Evolutionary conservation across 92 coral and sea anemone genomes (phyloP).

Genomic region (Pocillopora grandis): DNA sequence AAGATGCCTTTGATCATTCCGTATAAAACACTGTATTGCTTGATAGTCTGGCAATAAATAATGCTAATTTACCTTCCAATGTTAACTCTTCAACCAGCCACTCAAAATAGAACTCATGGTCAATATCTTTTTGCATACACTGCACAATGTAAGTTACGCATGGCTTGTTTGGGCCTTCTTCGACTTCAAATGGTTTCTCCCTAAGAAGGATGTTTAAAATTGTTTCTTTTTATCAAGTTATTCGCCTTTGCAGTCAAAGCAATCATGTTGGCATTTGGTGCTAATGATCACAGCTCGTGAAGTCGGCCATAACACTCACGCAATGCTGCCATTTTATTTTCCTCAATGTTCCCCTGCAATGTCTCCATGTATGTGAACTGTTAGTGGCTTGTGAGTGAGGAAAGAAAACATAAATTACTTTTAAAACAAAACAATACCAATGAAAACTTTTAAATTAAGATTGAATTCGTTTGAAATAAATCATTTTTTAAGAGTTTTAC

Average conservation of each 20-base stretch:
- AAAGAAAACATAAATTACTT: too few species aligned
- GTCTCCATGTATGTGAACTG: too few species aligned
- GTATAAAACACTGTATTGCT: conserved; percentile 6
- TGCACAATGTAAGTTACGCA: conserved; percentile 56
- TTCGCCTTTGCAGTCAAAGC: conserved; percentile 66
- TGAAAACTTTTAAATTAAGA: too few species aligned
- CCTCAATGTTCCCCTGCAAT: conserved; percentile 35
- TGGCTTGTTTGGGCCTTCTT: conserved; percentile 58
- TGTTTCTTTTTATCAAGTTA: conserved; percentile 36
- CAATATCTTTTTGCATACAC: conserved; percentile 27
- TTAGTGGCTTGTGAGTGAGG: too few species aligned
- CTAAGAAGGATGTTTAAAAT: conserved; percentile 38
- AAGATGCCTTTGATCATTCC: background rate
- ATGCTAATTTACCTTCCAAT: background rate
- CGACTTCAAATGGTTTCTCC: conserved; percentile 41
- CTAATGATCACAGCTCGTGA: conserved; percentile 55
- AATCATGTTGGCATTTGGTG: conserved; percentile 28
- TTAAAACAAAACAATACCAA: too few species aligned
- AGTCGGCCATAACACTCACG: conserved; percentile 41
- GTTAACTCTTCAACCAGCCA: conserved; percentile 21
- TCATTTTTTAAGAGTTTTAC: too few species aligned
- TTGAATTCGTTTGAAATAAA: too few species aligned
- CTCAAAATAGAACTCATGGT: conserved; percentile 14
- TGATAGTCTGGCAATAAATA: background rate
- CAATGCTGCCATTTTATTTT: conserved; percentile 45